Percentiles rank a stretch among this genome's conserved stretches.
These are phyloP conservation scores for Megatriorchis doriae DNA, from an alignment of 2,113 vertebrate genomes.

Conservation along the genomic window DNA sequence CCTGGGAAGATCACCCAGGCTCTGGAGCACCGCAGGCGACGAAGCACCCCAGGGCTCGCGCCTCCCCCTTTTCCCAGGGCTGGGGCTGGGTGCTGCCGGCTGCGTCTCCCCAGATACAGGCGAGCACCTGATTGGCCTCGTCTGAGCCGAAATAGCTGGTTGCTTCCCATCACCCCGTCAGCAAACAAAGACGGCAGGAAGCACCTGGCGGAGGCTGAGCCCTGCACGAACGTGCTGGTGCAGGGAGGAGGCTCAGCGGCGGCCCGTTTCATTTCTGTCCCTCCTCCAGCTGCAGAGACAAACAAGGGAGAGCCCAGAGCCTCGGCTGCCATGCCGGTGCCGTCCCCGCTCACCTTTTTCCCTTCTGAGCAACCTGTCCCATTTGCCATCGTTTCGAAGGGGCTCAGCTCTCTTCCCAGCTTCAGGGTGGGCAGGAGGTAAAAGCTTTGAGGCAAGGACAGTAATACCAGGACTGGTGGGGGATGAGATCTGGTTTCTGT, in stretches of 20 bases:
- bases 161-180: neutral
- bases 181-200: conserved; percentile 61
- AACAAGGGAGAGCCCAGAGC: neutral
- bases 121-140: conserved; percentile 25
- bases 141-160: neutral
- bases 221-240: neutral
- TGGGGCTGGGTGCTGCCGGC: neutral
- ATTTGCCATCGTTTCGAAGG: accelerated
- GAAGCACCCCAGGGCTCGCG: neutral
- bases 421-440: neutral
- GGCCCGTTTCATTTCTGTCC: neutral
- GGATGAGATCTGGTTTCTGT: neutral
- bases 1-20: neutral
- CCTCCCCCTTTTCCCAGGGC: neutral
- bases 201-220: conserved; percentile 61
- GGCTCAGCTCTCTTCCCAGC: neutral
- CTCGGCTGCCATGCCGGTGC: accelerated
- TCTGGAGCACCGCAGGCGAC: accelerated
- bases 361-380: neutral
- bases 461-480: accelerated
- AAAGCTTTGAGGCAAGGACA: neutral
- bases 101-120: conserved; percentile 59
- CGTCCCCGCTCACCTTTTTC: accelerated
- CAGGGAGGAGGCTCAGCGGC: neutral
- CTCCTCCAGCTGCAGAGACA: conserved; percentile 31